Base-by-base conservation (phyloP, 2,113 vertebrate genomes). In the Apeltes quadracus region DNA sequence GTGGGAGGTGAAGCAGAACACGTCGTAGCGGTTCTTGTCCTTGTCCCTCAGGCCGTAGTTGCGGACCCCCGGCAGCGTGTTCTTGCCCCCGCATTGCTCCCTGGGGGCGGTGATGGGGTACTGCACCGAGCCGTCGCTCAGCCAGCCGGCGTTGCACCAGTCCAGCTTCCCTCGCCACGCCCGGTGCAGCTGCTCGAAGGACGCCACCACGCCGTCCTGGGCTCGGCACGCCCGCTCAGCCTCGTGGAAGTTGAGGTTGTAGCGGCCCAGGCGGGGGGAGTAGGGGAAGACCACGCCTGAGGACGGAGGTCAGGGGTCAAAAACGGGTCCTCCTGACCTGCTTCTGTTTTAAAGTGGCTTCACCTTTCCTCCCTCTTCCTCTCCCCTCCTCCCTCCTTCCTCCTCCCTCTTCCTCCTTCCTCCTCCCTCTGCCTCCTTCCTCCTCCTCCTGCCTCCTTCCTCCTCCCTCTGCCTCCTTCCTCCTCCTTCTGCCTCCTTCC, bases 131-230 rank as follows among this genome's bases (percentile, higher is more conserved):
- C 97, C 97, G 0, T 99, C 98, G 0, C 88, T 96, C 51, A 99
- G 95, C 98, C 98, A 99, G 69, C 98, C 98, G 0, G 97, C 98
- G 0, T 99, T 99, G 82, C 98, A 99, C 98, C 98, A 99, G 88
- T 99, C 96, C 88, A 99, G 82, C 11, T 97, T 97, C 0, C 88
- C 92, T 25, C 93, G 91, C 97, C 97, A 99, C 41, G 96, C 96
- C 0, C 95, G 94, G 0, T 96, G 96, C 46, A 99, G 91, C 89
- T 99, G 97, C 65, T 99, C 96, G 0, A 97, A 96, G 25, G 98
- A 98, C 5, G 98, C 98, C 0, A 99, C 93, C 11, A 94, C 83
- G 0, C 96, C 92, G 38, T 98, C 98, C 86, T 99, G 97, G 36
- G 95, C 94, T 23, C 84, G 72, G 13, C 98, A 99, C 0, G 95